A percentile compares a stretch with the other conserved stretches of the same genome.
These are phyloP conservation scores for Macaria notata DNA, from an alignment of 2,888 invertebrate genomes.

Conservation along the genomic window DNA sequence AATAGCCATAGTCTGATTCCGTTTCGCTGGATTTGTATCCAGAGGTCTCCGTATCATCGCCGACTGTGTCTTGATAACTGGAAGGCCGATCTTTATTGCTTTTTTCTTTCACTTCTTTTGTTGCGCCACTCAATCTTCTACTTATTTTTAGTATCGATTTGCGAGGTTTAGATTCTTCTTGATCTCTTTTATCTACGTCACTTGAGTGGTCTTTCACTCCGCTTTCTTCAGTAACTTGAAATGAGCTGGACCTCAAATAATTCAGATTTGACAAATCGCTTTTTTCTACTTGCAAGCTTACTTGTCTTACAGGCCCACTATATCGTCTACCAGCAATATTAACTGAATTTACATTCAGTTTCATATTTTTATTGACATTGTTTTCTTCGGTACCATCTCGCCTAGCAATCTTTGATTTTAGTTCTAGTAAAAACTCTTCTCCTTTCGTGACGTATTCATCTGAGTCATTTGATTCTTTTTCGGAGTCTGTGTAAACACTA, in stretches of 20 bases:
- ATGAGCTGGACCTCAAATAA: slow-evolving; percentile 37
- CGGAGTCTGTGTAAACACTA: slow-evolving; percentile 71
- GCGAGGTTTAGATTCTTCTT: slow-evolving; percentile 48
- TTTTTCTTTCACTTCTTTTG: slow-evolving; percentile 42
- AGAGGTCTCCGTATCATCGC: slow-evolving; percentile 76
- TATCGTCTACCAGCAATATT: slow-evolving; percentile 48
- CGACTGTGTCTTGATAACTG: slow-evolving; percentile 27
- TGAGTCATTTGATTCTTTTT: slow-evolving; percentile 68
- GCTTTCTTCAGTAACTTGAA: slow-evolving; percentile 47
- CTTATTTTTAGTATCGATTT: slow-evolving; percentile 68
- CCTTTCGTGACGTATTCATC: slow-evolving; percentile 61
- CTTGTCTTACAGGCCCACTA: slow-evolving; percentile 58
- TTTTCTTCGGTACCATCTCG: slow-evolving; percentile 28
- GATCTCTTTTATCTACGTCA: slow-evolving; percentile 35
- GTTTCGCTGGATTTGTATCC: slow-evolving; percentile 82
- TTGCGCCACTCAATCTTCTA: slow-evolving; percentile 50
- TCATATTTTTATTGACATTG: slow-evolving; percentile 31
- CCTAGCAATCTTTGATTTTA: slow-evolving; percentile 44
- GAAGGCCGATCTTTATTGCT: slow-evolving; percentile 14
- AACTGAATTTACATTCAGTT: slow-evolving; percentile 33
- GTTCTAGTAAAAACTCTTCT: slow-evolving; percentile 51
- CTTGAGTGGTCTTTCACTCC: slow-evolving; percentile 35
- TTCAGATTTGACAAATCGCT: slow-evolving; percentile 54
- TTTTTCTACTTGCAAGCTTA: slow-evolving; percentile 50
- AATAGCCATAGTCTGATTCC: slow-evolving; percentile 84